Evolutionary conservation across 1,140 invertebrate species (phyloP).

Genomic region (Thereuonema tuberculata): DNA sequence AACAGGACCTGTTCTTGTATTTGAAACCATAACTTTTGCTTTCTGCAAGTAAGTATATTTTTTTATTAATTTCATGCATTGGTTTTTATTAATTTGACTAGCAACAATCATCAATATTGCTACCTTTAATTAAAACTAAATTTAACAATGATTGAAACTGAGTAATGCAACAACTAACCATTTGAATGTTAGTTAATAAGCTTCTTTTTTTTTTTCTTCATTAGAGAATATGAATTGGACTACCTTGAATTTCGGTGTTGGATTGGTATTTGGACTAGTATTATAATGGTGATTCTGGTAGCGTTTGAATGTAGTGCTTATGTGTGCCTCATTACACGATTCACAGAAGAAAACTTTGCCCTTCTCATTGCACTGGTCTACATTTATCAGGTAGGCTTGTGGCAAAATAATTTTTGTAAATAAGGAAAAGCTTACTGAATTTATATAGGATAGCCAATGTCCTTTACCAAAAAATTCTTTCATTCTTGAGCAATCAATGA

Average conservation of each 20-base stretch:
- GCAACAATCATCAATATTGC: too few relatives aligned
- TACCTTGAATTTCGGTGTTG: conserved; percentile 90
- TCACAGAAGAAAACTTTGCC: conserved; percentile 99
- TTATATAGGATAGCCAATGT: too few relatives aligned
- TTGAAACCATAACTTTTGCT: conserved; percentile 92
- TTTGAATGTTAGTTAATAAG: too few relatives aligned
- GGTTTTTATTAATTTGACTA: not conserved
- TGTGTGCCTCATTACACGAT: conserved; percentile 98
- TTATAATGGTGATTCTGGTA: conserved; percentile 76
- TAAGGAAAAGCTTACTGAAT: conserved; percentile 33
- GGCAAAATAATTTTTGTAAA: too few relatives aligned
- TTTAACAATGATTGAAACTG: too few relatives aligned
- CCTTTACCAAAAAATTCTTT: too few relatives aligned
- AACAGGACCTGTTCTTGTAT: conserved; percentile 94
- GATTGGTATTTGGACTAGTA: conserved; percentile 85
- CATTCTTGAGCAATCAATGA: too few relatives aligned
- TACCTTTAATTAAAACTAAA: too few relatives aligned
- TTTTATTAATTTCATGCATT: too few relatives aligned
- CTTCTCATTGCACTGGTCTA: conserved; percentile 97
- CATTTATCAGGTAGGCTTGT: conserved; percentile 77
- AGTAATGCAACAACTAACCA: too few relatives aligned
- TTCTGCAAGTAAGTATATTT: conserved; percentile 63
- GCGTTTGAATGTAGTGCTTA: conserved; percentile 91
- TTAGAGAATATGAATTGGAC: conserved; percentile 53
- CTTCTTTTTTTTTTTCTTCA: too few relatives aligned